Base-by-base conservation (phyloP, 2,113 vertebrate species). In the Leptodactylus fuscus region DNA sequence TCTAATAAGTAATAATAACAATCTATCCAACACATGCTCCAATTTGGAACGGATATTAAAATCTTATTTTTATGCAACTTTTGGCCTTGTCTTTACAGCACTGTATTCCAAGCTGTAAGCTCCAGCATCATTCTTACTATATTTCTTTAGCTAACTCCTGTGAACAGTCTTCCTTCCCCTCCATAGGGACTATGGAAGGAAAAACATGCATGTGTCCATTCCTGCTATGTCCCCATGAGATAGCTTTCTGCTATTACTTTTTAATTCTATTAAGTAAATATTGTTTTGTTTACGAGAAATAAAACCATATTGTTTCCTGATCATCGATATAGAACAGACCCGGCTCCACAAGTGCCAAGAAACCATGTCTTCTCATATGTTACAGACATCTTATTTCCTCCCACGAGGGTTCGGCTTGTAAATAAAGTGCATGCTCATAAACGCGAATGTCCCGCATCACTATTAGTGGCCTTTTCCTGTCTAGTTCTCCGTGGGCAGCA, bases 401-500 rank as follows among this genome's bases (percentile, higher is more conserved):
- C 82, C 82, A 29, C 5, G 82, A 77, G 82, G 55, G 44, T 48
- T 65, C n/a, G 20, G 48, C 41, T 65, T 65, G 62, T 49, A 76
- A 46, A 46, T 65, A 27, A 60, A 67, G 70, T 36, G 27, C 38
- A 84, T 15, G 18, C 71, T 65, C 53, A 65, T 84, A 84, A 76
- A 77, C 53, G 22, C 27, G 49, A 76, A 77, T 62, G 73, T 62
- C 71, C 82, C 65, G 70, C 49, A 75, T 34, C 36, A 60, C 69
- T 83, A 73, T 60, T 83, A 75, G 82, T 84, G 55, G 27, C 55
- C 55, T 65, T 76, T 84, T 77, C 82, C 82, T 84, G 71, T 77
- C 82, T 38, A 77, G 15, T 65, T n/a, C 55, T 76, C 53, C 24
- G 6, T 62, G 70, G 82, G 67, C 15, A 62, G 15, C 13, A 36